Evolutionary conservation across 2,797 vertebrate species (phyloP).

Genomic region (Otolemur crassicaudatus): DNA sequence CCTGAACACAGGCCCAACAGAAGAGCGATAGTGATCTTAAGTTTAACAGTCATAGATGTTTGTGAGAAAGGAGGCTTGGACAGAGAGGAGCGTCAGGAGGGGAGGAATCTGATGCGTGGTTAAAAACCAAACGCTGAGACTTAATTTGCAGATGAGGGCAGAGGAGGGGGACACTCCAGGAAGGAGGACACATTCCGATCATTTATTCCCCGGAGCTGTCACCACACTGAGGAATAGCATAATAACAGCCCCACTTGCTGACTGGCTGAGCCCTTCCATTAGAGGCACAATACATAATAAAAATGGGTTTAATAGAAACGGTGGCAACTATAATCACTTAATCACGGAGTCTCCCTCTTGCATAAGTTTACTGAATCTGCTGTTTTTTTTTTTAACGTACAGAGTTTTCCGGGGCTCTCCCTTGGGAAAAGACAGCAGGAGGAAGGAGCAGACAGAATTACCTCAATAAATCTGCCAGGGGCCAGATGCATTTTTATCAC

Average conservation of each 20-base stretch:
- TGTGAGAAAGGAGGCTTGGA: background rate
- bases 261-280: conserved; percentile 37
- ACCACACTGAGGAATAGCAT: background rate
- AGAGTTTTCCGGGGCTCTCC: conserved; percentile 34
- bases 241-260: conserved; percentile 20
- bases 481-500: conserved; percentile 98
- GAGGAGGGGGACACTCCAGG: background rate
- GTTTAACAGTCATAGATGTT: background rate
- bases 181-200: background rate
- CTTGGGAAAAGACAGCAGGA: conserved; percentile 2
- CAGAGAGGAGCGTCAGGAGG: background rate
- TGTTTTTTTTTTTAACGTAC: conserved; percentile 47
- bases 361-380: conserved; percentile 49
- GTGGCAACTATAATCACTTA: conserved; percentile 61
- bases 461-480: conserved; percentile 95
- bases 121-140: conserved; percentile 22
- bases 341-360: conserved; percentile 42
- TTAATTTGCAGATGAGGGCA: background rate
- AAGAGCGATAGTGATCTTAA: background rate
- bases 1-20: background rate
- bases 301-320: conserved; percentile 70
- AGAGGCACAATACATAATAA: conserved; percentile 57
- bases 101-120: background rate
- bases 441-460: conserved; percentile 82
- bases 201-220: background rate